phyloP scores from a whole-genome alignment of 2,888 invertebrate species.

The Stenchaetothrips biformis region DNA sequence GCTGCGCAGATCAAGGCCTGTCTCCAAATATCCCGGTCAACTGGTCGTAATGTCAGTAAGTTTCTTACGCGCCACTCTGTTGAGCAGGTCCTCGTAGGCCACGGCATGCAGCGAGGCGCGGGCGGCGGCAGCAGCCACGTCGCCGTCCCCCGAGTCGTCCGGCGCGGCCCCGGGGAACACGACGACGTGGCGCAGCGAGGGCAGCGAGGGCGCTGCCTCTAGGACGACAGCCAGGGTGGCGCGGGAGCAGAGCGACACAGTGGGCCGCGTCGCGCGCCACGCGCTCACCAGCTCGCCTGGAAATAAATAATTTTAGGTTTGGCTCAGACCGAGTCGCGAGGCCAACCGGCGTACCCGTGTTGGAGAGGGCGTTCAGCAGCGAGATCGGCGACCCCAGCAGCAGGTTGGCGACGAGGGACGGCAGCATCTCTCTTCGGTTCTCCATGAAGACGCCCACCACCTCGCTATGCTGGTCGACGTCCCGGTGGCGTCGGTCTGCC shows the following conservation, averaged over 20 bases:
- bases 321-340: too few species aligned
- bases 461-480: neutral
- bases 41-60: too few species aligned
- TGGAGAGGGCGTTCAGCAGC: slow-evolving; percentile 5
- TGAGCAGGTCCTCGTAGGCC: neutral
- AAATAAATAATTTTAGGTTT: too few species aligned
- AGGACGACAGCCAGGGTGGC: neutral
- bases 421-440: slow-evolving; percentile 6
- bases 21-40: too few species aligned
- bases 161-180: neutral
- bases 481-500: neutral
- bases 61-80: neutral
- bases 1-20: too few species aligned
- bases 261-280: neutral
- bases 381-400: neutral
- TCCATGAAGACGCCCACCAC: neutral
- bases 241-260: neutral
- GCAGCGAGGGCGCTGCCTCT: neutral
- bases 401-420: slow-evolving; percentile 4
- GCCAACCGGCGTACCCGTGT: neutral
- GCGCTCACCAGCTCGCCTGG: slow-evolving; percentile 7
- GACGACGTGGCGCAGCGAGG: neutral
- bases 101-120: neutral
- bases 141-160: neutral
- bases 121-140: neutral